phyloP scores from a whole-genome alignment of 2,797 vertebrate species.

The Aplochiton taeniatus region DNA sequence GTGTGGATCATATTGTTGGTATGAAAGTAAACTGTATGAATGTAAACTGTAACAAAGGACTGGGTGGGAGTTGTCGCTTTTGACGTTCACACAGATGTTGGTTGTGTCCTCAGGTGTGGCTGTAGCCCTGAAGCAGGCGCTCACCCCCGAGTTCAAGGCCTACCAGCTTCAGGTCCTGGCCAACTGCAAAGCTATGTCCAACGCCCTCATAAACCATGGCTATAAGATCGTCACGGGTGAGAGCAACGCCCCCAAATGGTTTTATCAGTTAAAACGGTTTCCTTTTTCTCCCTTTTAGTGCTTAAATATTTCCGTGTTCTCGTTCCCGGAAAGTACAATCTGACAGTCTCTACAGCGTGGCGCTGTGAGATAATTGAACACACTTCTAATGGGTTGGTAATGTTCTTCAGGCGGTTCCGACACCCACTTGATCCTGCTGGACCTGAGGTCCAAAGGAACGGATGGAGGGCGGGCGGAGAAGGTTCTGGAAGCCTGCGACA shows the following conservation, averaged over 20 bases:
- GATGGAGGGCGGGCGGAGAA: constrained; percentile 93
- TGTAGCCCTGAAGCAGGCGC: constrained; percentile 90
- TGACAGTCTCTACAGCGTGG: no score
- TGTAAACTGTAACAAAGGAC: no score
- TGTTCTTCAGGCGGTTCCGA: constrained; percentile 86
- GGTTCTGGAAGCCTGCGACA: constrained; percentile 90
- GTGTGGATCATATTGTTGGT: no score
- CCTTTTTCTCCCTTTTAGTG: no score
- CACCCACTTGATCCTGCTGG: constrained; percentile 92
- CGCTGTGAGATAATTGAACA: no score
- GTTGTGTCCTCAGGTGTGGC: constrained; percentile 80
- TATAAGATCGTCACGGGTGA: constrained; percentile 93
- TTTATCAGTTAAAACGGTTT: no score
- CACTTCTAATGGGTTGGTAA: background rate
- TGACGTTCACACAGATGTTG: background rate
- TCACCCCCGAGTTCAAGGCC: constrained; percentile 87
- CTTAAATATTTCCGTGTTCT: no score
- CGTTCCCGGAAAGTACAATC: no score
- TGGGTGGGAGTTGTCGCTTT: no score
- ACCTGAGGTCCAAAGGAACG: constrained; percentile 87
- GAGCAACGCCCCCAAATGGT: background rate
- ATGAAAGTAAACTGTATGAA: no score
- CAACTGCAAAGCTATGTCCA: constrained; percentile 84
- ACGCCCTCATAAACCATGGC: constrained; percentile 74
- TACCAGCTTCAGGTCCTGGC: constrained; percentile 90